Conservation (phyloP, 2,888 invertebrate species). For the Coremacera marginata region DNA sequence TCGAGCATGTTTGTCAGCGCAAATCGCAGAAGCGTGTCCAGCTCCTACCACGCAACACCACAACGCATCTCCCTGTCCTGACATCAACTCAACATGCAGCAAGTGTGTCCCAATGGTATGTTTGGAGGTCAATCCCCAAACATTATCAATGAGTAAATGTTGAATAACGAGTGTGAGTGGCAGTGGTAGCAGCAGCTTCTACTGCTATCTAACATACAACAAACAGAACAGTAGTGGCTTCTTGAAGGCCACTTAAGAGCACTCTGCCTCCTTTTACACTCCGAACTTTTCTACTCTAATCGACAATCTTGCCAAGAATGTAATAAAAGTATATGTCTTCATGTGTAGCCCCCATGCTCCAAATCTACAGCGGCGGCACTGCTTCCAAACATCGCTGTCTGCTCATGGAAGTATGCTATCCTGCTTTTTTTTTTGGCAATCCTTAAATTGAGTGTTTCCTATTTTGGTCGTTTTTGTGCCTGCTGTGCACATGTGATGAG, state of each 20-base stretch:
- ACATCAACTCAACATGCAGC: not conserved
- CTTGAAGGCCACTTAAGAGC: not conserved
- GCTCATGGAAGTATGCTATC: no score
- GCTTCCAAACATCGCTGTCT: no score
- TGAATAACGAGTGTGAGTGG: not conserved
- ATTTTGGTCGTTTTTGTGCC: not conserved
- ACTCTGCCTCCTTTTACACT: not conserved
- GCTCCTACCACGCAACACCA: not conserved
- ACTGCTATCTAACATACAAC: no score
- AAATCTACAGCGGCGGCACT: no score
- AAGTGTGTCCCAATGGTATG: not conserved
- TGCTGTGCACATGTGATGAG: conserved; percentile 11
- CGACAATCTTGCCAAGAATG: not conserved
- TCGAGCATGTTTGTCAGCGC: conserved; percentile 16
- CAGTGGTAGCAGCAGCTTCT: no score
- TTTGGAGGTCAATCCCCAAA: not conserved
- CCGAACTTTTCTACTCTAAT: not conserved
- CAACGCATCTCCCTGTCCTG: no score
- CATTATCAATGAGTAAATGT: conserved; percentile 19
- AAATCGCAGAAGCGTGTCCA: conserved; percentile 3
- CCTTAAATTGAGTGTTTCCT: no score
- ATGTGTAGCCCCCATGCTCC: no score
- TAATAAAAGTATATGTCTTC: not conserved
- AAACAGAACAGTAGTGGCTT: no score
- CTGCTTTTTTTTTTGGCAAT: no score